Evolutionary conservation across 2,888 invertebrate species (phyloP).

Genomic region (Yponomeuta sedellus): DNA sequence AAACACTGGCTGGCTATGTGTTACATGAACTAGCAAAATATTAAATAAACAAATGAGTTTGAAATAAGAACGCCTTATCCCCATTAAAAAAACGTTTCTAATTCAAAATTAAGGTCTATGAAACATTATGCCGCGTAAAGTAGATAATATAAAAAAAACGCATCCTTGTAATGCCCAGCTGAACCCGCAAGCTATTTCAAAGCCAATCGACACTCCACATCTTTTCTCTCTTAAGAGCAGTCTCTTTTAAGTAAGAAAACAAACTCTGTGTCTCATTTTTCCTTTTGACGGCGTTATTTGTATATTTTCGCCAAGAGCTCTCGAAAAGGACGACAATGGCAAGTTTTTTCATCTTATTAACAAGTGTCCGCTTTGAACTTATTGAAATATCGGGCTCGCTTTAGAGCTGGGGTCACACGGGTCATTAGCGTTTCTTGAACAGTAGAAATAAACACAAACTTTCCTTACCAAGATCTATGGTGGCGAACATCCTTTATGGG

Average conservation of each 20-base stretch:
- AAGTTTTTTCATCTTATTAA: slow-evolving; percentile 34
- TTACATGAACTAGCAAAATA: no score
- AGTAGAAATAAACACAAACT: no score
- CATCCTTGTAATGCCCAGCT: background rate
- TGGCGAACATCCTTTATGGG: no score
- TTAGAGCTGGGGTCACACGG: slow-evolving; percentile 19
- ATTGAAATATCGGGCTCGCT: slow-evolving; percentile 28
- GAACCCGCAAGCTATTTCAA: background rate
- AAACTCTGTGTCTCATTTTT: slow-evolving; percentile 4
- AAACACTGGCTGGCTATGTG: no score
- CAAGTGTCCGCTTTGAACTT: slow-evolving; percentile 27
- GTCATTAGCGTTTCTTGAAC: background rate
- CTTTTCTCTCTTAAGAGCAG: background rate
- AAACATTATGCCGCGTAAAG: no score
- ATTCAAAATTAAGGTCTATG: no score
- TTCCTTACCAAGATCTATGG: no score
- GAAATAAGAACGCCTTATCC: no score
- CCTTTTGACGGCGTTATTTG: slow-evolving; percentile 7
- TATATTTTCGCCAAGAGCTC: slow-evolving; percentile 30
- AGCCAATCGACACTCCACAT: background rate
- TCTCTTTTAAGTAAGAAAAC: slow-evolving; percentile 5
- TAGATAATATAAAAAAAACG: background rate
- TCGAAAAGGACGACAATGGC: slow-evolving; percentile 29
- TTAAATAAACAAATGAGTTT: no score
- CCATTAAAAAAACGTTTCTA: no score